A percentile compares a stretch with the other conserved stretches of the same genome.
phyloP scores from a whole-genome alignment of 2,113 vertebrate genomes.

The Calidris pugnax region DNA sequence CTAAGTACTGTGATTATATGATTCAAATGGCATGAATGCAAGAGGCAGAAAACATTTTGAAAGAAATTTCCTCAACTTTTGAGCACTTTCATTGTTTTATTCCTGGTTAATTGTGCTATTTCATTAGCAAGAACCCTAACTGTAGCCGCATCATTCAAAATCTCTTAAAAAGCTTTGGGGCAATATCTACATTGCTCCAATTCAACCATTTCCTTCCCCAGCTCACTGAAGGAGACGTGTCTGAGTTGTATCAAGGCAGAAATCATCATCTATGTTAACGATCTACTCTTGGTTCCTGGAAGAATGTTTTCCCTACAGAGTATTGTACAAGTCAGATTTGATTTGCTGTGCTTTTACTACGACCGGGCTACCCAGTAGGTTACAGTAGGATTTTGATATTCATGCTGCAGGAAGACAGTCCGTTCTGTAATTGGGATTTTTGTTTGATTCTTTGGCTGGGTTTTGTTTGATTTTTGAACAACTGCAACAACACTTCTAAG shows the following conservation, averaged over 20 bases:
- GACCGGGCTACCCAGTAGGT: fast-evolving
- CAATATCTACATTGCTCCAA: background rate
- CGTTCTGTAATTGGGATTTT: background rate
- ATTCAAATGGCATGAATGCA: background rate
- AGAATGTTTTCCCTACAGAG: background rate
- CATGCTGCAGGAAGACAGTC: background rate
- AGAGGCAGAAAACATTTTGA: background rate
- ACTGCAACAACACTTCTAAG: background rate
- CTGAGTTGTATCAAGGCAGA: background rate
- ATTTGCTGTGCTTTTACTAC: background rate
- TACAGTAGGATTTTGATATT: background rate
- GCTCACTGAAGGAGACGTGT: background rate
- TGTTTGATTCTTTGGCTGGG: fast-evolving
- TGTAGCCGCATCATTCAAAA: background rate
- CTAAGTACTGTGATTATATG: background rate
- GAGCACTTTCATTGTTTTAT: background rate
- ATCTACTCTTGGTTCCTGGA: background rate
- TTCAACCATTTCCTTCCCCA: background rate
- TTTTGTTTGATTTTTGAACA: background rate
- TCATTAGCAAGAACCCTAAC: background rate
- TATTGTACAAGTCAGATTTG: background rate
- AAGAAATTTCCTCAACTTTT: background rate
- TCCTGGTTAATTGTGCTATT: background rate
- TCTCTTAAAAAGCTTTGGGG: background rate
- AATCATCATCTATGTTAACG: background rate